A percentile compares a stretch with the other conserved stretches of the same genome.
Conservation (phyloP, 2,113 vertebrate genomes). For the Eudyptes chrysolophus region DNA sequence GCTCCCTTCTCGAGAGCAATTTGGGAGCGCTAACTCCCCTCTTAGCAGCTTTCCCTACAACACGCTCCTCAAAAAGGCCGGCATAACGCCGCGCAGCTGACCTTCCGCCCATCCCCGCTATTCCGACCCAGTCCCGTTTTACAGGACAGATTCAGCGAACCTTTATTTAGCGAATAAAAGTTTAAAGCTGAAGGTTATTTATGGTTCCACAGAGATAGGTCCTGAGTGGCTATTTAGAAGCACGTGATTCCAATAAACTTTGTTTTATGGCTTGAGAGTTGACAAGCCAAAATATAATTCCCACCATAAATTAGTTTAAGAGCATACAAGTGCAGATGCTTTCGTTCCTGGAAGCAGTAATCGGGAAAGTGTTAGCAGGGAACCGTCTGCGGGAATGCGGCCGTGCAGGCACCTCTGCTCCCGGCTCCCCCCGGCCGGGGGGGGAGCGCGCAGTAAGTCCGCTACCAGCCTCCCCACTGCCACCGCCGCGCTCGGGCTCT, state of each 20-base stretch:
- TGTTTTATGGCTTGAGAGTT: constrained; percentile 99
- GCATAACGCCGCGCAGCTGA: constrained; percentile 33
- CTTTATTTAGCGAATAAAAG: constrained; percentile 87
- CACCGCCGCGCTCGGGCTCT: neutral
- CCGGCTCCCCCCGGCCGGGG: constrained; percentile 60
- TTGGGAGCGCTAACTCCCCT: neutral
- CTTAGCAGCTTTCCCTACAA: neutral
- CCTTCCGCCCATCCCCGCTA: constrained; percentile 38
- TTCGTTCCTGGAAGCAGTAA: constrained; percentile 85
- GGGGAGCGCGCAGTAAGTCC: constrained; percentile 84
- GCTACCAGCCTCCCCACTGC: constrained; percentile 12
- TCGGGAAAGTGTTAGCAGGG: constrained; percentile 81
- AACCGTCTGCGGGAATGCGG: constrained; percentile 69
- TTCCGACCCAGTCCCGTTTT: constrained; percentile 61
- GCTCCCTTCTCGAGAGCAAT: constrained; percentile 16
- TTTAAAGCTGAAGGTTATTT: constrained; percentile 99
- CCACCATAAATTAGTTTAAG: constrained; percentile 99
- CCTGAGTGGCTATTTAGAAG: constrained; percentile 95
- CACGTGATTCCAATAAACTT: constrained; percentile 99
- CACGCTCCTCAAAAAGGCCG: constrained; percentile 45
- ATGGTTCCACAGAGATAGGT: constrained; percentile 89
- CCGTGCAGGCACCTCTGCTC: constrained; percentile 68
- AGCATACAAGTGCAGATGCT: constrained; percentile 96
- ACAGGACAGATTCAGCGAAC: constrained; percentile 70
- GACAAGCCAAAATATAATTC: constrained; percentile 99